A percentile compares a stretch with the other conserved stretches of the same genome.
Evolutionary conservation across 2,797 vertebrate species (phyloP).

Genomic region (Lindbergichthys nudifrons): DNA sequence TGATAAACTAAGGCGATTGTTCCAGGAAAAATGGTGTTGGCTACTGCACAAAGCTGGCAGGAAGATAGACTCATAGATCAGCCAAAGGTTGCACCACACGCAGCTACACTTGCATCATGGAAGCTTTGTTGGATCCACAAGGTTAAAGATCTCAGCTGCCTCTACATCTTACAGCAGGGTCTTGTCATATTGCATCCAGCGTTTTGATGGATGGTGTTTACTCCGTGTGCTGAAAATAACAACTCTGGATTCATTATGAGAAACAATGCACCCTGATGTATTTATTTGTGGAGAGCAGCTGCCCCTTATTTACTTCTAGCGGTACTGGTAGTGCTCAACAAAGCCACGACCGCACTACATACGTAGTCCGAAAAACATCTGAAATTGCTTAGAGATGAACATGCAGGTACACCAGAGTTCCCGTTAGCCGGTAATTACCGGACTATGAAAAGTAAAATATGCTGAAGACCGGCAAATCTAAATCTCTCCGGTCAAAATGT

Average conservation of each 20-base stretch:
- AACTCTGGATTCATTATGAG: neutral
- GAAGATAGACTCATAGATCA: constrained; percentile 20
- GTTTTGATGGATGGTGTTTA: constrained; percentile 39
- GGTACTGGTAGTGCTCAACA: constrained; percentile 17
- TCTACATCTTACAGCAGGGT: constrained; percentile 7
- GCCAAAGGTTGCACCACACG: constrained; percentile 58
- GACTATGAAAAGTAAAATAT: no score
- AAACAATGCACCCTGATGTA: neutral
- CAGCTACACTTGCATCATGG: constrained; percentile 49
- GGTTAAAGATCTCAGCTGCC: constrained; percentile 33
- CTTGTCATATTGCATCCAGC: neutral
- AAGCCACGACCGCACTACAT: constrained; percentile 23
- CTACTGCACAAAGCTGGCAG: constrained; percentile 38
- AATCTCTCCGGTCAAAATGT: no score
- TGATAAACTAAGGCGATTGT: constrained; percentile 14
- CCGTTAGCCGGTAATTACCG: no score
- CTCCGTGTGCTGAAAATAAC: neutral
- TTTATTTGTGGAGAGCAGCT: constrained; percentile 22
- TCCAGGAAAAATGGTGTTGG: constrained; percentile 30
- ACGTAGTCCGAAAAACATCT: constrained; percentile 38
- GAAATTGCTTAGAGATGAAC: constrained; percentile 35
- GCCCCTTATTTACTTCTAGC: constrained; percentile 29
- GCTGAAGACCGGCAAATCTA: no score
- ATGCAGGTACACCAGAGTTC: constrained; percentile 37
- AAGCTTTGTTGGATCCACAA: constrained; percentile 32